phyloP scores from a whole-genome alignment of 2,888 invertebrate species.

The Apodemia zela region DNA sequence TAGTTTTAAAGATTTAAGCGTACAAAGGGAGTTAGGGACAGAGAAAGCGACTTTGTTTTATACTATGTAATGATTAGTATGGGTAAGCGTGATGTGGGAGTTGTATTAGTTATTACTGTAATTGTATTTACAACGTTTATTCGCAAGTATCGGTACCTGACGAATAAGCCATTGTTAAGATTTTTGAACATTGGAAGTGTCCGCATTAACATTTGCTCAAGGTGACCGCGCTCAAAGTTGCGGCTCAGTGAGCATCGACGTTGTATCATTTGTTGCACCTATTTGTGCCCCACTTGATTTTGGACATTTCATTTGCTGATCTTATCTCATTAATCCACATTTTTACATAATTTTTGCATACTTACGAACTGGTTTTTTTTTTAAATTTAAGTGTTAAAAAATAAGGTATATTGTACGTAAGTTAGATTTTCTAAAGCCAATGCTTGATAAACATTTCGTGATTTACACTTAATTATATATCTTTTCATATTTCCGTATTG shows the following conservation, averaged over 20 bases:
- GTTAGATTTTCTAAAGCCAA: no score
- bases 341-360: not conserved
- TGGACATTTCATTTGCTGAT: constrained; percentile 17
- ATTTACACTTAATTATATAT: no score
- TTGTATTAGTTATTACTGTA: no score
- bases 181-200: constrained; percentile 60
- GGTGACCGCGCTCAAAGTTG: constrained; percentile 71
- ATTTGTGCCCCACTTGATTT: constrained; percentile 48
- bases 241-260: constrained; percentile 69
- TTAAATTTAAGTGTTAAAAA: no score
- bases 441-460: no score
- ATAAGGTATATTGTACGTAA: no score
- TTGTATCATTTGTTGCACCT: constrained; percentile 43
- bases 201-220: constrained; percentile 75
- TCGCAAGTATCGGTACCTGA: constrained; percentile 35
- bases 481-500: no score
- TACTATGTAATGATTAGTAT: no score
- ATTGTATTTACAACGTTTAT: not conserved
- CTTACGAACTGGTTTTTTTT: not conserved
- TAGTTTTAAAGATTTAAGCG: no score
- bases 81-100: no score
- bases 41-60: no score
- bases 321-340: not conserved
- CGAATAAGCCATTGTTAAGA: constrained; percentile 55
- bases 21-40: no score